phyloP scores from a whole-genome alignment of 2,113 vertebrate genomes.

The Oplegnathus fasciatus region DNA sequence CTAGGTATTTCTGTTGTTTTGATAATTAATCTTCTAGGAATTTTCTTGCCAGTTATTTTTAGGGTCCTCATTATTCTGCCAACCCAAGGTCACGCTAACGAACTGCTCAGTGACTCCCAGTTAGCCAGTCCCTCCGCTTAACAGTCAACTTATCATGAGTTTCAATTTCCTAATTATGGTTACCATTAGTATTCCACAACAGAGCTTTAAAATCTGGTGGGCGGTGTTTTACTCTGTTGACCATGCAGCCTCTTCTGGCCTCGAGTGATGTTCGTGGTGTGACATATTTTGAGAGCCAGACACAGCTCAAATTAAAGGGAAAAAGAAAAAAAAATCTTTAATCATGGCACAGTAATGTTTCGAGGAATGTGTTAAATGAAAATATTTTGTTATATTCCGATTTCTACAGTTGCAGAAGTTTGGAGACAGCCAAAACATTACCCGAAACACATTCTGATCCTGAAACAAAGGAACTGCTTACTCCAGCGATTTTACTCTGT shows the following conservation, averaged over 20 bases:
- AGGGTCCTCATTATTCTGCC: conserved; percentile 59
- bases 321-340: background rate
- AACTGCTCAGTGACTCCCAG: conserved; percentile 45
- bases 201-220: conserved; percentile 10
- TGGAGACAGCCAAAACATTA: background rate
- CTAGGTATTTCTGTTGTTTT: conserved; percentile 34
- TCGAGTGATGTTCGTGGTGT: background rate
- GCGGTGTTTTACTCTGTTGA: background rate
- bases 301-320: background rate
- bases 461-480: conserved; percentile 49
- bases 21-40: conserved; percentile 70
- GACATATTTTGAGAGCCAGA: conserved; percentile 2
- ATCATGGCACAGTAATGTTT: background rate
- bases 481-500: conserved; percentile 20
- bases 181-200: conserved; percentile 51
- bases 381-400: background rate
- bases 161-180: conserved; percentile 59
- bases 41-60: conserved; percentile 48
- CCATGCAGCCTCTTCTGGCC: background rate
- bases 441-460: conserved; percentile 11
- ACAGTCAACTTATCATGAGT: conserved; percentile 49
- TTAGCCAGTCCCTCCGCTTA: conserved; percentile 45
- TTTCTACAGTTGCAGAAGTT: conserved; percentile 13
- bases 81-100: conserved; percentile 61
- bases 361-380: background rate